Evolutionary conservation across 2,113 vertebrate species (phyloP), one percentile per base, ranked within the genome.

Genomic region (Conger conger): DNA sequence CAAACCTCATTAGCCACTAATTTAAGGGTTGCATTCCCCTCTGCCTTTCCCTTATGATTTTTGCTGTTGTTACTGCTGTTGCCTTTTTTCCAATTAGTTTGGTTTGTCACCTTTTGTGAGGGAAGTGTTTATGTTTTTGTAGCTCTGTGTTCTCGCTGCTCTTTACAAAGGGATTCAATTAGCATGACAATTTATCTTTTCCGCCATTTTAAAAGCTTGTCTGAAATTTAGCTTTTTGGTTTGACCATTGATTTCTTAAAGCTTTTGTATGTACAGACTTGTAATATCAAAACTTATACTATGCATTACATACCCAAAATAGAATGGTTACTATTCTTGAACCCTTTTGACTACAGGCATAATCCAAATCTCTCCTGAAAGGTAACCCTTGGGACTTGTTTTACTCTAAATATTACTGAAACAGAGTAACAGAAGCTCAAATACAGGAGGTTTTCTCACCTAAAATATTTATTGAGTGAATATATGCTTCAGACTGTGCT

Each of bases 1-100:
- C 89, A 63, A 83, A 90, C 87, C 88, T 90, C 87, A 89, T 89
- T 89, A 90, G 85, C 85, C 86, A 63, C 0, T 79, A 79, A 40
- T 76, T 80, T 86, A 60, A 83, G 84, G 82, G 86, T 82, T 33
- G 87, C 81, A 80, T 85, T 83, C 82, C 78, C 80, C 82, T 84
- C 53, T 35, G 53, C 76, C 76, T 73, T 0, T 73, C n/a, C 68
- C 68, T 33, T 73, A 33, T 73, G 27, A 73, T 13, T n/a, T 45
- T 30, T 50, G 82, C 38, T 30, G 6, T 50, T 88, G 77, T 87
- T 84, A 87, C 85, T 84, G 82, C 76, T 86, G 68, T 88, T 85
- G 90, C 87, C 86, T 91, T 86, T 87, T 87, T 90, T 88, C 87
- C 89, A 90, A 89, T 89, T 89, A 89, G 86, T 86, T 83, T 85